Base-by-base conservation (phyloP, 2,797 vertebrate genomes). In the Crocidura indochinensis region DNA sequence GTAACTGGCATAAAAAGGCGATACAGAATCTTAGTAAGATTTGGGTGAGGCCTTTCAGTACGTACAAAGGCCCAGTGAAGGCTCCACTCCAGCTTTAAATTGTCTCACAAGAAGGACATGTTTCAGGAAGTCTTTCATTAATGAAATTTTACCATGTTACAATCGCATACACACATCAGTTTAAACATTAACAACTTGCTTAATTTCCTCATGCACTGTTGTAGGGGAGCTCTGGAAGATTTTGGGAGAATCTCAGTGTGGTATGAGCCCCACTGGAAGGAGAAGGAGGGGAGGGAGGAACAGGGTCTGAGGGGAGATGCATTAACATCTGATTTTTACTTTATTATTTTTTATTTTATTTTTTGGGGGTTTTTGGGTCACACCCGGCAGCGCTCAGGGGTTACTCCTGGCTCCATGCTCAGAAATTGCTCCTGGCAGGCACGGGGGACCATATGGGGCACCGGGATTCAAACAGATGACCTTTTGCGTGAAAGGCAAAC, bases 21-120 rank as follows among this genome's bases (percentile, higher is more conserved):
- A 46, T 20, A 46, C 14, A 38, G 51, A 56, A 86, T 49, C 19
- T 49, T 86, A 71, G 75, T 24, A 8, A 49, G 47, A 71, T 88
- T 92, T 92, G 17, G 26, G 80, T 64, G 76, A 29, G 44, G 53
- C 7, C 68, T 84, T 84, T 75, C 69, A 84, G 12, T 60, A n/a
- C 26, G 8, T 51, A 38, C 10, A 22, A 7, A 46, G 17, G 73
- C 79, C 44, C 81, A 88, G 27, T 1, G 6, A 10, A 65, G 62
- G 62, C 62, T 11, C 26, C 11, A 27, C 8, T 10, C 27, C 62
- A 2, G 62, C 15, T 60, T 60, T 60, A 60, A 60, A 60, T 60
- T 6, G 6, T 60, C 27, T 49, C 17, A 79, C 38, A 47, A 44
- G 38, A 80, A 60, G n/a, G 38, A 10, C 46, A 67, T 46, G 87